A percentile compares a stretch with the other conserved stretches of the same genome.
phyloP scores from a whole-genome alignment of 2,113 vertebrate species.

The Larimichthys crocea region DNA sequence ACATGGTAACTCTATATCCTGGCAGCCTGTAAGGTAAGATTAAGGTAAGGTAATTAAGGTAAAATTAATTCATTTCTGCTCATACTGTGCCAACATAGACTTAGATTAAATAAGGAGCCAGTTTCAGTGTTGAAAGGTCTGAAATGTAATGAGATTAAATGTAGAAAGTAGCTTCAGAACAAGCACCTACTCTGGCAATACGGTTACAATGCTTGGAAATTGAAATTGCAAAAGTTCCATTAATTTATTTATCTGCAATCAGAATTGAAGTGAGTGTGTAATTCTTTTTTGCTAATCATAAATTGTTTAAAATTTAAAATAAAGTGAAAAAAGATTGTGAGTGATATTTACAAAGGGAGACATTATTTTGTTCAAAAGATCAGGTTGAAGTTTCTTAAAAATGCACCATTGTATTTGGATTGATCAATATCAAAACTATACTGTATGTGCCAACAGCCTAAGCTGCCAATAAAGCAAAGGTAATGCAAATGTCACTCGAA shows the following conservation, averaged over 20 bases:
- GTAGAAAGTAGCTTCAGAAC: background rate
- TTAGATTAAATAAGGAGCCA: no score
- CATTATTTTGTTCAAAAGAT: background rate
- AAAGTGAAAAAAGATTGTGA: background rate
- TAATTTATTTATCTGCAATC: background rate
- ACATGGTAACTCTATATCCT: no score
- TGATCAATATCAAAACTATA: no score
- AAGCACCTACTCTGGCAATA: background rate
- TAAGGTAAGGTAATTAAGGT: no score
- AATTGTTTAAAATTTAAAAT: background rate
- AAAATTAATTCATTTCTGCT: no score
- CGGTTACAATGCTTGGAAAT: no score
- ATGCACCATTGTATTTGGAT: background rate
- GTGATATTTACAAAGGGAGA: background rate
- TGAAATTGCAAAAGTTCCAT: background rate
- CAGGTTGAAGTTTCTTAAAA: no score
- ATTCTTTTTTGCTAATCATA: background rate
- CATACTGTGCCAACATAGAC: no score
- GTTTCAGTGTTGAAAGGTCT: background rate
- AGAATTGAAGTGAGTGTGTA: background rate
- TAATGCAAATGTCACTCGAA: background rate
- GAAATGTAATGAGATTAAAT: background rate
- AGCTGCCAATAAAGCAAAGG: background rate
- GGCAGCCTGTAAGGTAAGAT: no score
- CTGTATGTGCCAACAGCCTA: background rate